Evolutionary conservation across 2,888 invertebrate species (phyloP).

Genomic region (Capitulum mitella): DNA sequence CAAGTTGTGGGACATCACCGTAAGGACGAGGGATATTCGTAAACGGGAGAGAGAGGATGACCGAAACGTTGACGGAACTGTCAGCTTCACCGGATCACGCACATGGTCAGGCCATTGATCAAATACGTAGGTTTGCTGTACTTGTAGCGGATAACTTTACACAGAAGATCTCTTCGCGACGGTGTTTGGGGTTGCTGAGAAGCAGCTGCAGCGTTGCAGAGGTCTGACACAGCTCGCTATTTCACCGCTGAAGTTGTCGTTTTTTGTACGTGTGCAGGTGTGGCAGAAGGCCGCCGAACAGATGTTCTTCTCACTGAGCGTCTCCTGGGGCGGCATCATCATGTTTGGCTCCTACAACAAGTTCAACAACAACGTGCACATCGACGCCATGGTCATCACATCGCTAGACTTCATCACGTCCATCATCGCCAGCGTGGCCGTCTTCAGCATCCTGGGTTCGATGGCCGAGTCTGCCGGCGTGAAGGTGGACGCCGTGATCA

Average conservation of each 20-base stretch:
- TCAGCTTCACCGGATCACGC: no score
- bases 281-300: conserved; percentile 79
- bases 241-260: no score
- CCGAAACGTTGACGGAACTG: no score
- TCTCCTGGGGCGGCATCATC: conserved; percentile 68
- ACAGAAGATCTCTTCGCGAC: no score
- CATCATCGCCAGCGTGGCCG: conserved; percentile 68
- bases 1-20: conserved; percentile 36
- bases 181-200: no score
- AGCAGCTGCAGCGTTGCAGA: no score
- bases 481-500: conserved; percentile 22
- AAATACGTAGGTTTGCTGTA: no score
- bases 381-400: conserved; percentile 66
- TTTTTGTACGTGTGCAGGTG: conserved; percentile 51
- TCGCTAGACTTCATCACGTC: conserved; percentile 63
- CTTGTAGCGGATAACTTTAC: no score
- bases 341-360: conserved; percentile 59
- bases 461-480: conserved; percentile 32
- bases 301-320: conserved; percentile 73
- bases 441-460: conserved; percentile 56
- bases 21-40: no score
- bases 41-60: no score
- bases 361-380: conserved; percentile 52
- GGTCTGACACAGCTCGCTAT: no score
- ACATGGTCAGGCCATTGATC: no score